These are phyloP conservation scores for Suricata suricatta DNA, from an alignment of 2,113 vertebrate species.

Conservation along the genomic window DNA sequence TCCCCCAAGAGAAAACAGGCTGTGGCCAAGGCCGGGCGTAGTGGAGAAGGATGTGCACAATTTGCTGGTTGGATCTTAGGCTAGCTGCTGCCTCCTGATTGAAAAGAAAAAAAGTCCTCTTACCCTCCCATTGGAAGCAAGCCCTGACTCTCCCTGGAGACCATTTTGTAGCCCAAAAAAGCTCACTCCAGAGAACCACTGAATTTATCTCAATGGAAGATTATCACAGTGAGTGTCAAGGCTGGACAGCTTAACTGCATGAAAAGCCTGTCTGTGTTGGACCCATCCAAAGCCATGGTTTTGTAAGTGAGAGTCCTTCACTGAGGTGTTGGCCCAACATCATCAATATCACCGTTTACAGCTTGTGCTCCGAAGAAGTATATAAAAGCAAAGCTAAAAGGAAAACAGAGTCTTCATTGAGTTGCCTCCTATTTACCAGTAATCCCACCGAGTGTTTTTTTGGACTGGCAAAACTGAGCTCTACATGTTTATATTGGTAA, in stretches of 20 bases:
- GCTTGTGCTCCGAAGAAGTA: conserved; percentile 61
- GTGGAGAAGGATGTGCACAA: background rate
- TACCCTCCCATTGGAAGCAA: background rate
- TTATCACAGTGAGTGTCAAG: background rate
- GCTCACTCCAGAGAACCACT: background rate
- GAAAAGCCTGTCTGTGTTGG: conserved; percentile 71
- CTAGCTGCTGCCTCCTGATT: background rate
- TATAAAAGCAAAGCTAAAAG: conserved; percentile 75
- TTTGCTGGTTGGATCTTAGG: background rate
- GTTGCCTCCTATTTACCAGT: conserved; percentile 78
- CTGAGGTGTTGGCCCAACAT: conserved; percentile 26
- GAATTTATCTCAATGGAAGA: conserved; percentile 63
- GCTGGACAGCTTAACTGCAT: conserved; percentile 32
- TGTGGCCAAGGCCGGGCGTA: background rate
- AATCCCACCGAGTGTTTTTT: conserved; percentile 77
- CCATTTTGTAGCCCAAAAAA: conserved; percentile 38
- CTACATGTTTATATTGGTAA: conserved; percentile 80
- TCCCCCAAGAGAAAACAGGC: conserved; percentile 46
- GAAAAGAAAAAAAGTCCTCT: background rate
- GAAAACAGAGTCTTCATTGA: conserved; percentile 82
- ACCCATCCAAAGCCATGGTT: background rate
- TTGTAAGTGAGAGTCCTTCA: conserved; percentile 50
- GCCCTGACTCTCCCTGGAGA: background rate
- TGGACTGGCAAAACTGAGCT: conserved; percentile 82
- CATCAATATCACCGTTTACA: conserved; percentile 63